A percentile compares a stretch with the other conserved stretches of the same genome.
These are phyloP conservation scores for Leptodactylus fallax DNA, from an alignment of 2,797 vertebrate genomes.

Conservation along the genomic window DNA sequence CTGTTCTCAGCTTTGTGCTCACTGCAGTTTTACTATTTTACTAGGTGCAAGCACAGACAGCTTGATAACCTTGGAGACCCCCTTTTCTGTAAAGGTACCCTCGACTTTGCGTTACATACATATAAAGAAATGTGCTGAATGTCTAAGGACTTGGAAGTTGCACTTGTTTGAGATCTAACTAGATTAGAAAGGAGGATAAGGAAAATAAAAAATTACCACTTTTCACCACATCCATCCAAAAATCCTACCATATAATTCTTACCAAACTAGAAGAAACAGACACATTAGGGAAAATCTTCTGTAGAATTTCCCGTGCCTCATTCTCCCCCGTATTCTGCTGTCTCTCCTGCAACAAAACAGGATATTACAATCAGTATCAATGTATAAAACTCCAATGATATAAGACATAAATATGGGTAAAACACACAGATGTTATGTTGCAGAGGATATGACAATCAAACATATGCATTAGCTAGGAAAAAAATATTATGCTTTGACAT, in stretches of 20 bases:
- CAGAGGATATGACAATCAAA: conserved; percentile 7
- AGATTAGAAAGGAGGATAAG: too few relatives aligned
- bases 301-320: conserved; percentile 85
- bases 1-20: too few relatives aligned
- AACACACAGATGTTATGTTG: conserved; percentile 44
- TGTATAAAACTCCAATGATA: not conserved
- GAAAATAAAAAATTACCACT: too few relatives aligned
- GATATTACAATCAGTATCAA: not conserved
- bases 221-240: too few relatives aligned
- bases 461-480: conserved; percentile 23
- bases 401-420: conserved; percentile 3
- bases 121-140: too few relatives aligned
- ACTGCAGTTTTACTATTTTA: too few relatives aligned
- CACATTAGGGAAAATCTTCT: conserved; percentile 90
- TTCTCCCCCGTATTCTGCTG: conserved; percentile 81
- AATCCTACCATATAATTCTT: conserved; percentile 62
- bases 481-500: conserved; percentile 25
- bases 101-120: too few relatives aligned
- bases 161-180: too few relatives aligned
- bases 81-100: too few relatives aligned
- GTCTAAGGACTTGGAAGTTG: too few relatives aligned
- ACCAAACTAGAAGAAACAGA: conserved; percentile 83
- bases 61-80: too few relatives aligned
- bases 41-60: too few relatives aligned
- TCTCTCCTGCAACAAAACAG: conserved; percentile 81